A percentile compares a stretch with the other conserved stretches of the same genome.
phyloP scores from a whole-genome alignment of 2,113 vertebrate species.

The Sminthopsis crassicaudata region DNA sequence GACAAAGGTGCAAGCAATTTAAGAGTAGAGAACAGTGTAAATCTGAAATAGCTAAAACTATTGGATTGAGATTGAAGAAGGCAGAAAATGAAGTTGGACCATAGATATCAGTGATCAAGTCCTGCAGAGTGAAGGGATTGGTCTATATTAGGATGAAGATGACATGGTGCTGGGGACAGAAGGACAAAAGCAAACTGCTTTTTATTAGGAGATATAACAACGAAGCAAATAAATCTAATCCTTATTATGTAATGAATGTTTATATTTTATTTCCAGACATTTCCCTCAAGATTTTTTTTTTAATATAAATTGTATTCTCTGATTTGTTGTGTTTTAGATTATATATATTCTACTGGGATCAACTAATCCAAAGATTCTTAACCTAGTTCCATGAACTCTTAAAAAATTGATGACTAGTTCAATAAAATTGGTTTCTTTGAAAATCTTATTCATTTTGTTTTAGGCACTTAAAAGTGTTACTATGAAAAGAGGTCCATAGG shows the following conservation, averaged over 20 bases:
- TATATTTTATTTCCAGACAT: not conserved
- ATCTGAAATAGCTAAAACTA: not conserved
- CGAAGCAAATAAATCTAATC: not conserved
- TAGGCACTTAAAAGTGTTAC: not conserved
- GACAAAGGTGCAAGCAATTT: not conserved
- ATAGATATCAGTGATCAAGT: not conserved
- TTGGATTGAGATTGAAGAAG: not conserved
- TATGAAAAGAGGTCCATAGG: not conserved
- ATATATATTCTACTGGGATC: not conserved
- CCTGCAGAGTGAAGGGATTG: not conserved
- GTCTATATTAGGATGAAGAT: not conserved
- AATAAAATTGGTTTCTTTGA: not conserved
- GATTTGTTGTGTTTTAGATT: not conserved
- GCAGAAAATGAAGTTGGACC: not conserved
- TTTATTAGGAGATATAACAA: not conserved
- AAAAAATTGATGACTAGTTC: not conserved
- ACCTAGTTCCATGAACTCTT: not conserved
- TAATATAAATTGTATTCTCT: not conserved
- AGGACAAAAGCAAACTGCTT: not conserved
- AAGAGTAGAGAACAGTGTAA: not conserved
- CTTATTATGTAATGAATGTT: not conserved
- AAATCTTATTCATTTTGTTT: not conserved
- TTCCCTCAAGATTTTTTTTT: not conserved
- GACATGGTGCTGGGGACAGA: not conserved
- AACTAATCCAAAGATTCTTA: not conserved